Evolutionary conservation across 2,888 invertebrate species (phyloP).

Genomic region (Sycophila texana): DNA sequence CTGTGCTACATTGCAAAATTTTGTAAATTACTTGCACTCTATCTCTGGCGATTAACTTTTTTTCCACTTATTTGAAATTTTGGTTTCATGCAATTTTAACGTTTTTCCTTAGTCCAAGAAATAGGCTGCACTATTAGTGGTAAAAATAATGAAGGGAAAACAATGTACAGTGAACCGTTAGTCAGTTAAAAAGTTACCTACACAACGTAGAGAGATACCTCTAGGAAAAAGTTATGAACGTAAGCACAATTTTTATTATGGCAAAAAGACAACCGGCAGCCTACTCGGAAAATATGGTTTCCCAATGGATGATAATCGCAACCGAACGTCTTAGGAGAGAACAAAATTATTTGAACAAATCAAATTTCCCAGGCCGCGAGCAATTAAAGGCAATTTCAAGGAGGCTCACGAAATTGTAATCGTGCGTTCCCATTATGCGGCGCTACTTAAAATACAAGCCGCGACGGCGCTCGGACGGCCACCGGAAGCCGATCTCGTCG

Average conservation of each 20-base stretch:
- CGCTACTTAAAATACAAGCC: conserved; percentile 35
- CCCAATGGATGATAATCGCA: no score
- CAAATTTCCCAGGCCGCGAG: neutral
- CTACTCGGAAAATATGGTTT: neutral
- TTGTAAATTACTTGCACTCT: neutral
- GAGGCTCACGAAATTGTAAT: conserved; percentile 16
- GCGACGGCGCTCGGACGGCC: conserved; percentile 3
- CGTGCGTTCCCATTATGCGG: conserved; percentile 6
- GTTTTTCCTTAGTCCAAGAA: neutral
- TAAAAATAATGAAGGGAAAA: conserved; percentile 13
- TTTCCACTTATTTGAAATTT: neutral
- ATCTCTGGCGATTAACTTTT: neutral
- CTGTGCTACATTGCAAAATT: no score
- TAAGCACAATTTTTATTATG: no score
- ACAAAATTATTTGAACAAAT: neutral
- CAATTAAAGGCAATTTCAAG: conserved; percentile 28
- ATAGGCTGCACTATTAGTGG: conserved; percentile 3
- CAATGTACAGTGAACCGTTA: conserved; percentile 4
- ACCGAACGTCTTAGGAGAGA: no score
- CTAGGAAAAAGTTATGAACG: neutral
- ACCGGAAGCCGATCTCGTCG: conserved; percentile 32
- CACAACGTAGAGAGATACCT: neutral
- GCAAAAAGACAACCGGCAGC: neutral
- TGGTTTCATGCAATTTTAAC: conserved; percentile 6
- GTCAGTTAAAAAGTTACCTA: conserved; percentile 9